Conservation (phyloP, 2,113 vertebrate species). For the Gymnorhina tibicen region DNA sequence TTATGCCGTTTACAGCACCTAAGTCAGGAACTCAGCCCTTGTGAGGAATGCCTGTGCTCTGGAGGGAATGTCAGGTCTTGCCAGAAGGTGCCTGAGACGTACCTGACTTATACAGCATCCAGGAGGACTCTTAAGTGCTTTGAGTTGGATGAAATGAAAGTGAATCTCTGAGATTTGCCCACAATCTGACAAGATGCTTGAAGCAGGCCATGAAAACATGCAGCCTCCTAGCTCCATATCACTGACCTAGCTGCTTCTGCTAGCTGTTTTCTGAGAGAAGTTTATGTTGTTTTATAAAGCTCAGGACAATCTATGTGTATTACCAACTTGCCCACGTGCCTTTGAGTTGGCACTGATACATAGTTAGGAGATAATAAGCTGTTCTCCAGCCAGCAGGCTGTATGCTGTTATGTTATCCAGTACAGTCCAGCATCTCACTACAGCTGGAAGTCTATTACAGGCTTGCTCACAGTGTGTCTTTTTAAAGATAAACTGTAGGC, state of each 20-base stretch:
- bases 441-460: not conserved
- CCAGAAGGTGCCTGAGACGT: not conserved
- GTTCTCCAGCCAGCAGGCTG: not conserved
- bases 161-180: not conserved
- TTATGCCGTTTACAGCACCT: not conserved
- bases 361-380: not conserved
- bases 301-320: not conserved
- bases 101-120: not conserved
- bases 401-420: not conserved
- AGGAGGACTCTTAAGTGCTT: not conserved
- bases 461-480: not conserved
- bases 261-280: not conserved
- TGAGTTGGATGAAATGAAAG: not conserved
- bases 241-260: not conserved
- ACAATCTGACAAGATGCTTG: not conserved
- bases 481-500: conserved; percentile 25
- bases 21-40: not conserved
- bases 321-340: not conserved
- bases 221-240: not conserved
- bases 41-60: not conserved
- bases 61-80: not conserved
- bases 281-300: not conserved
- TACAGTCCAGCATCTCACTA: not conserved
- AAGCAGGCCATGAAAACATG: not conserved
- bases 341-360: not conserved